These are phyloP conservation scores for Spheniscus mendiculus DNA, from an alignment of 2,113 vertebrate genomes.

Conservation along the genomic window DNA sequence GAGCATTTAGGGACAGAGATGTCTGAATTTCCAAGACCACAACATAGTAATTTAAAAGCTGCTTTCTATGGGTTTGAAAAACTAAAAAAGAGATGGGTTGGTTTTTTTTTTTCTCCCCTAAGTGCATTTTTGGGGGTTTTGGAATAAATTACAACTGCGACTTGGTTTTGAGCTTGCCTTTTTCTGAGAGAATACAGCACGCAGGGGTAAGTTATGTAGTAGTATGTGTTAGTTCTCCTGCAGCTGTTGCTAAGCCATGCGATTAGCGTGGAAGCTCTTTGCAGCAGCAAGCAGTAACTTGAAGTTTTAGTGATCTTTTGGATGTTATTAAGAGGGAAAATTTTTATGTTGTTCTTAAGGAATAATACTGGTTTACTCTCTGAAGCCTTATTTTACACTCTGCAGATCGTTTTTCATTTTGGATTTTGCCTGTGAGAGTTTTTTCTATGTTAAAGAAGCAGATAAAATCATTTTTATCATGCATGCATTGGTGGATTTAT, in stretches of 20 bases:
- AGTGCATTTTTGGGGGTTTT: background rate
- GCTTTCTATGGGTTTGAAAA: background rate
- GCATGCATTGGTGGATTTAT: constrained; percentile 21
- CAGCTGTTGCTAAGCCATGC: constrained; percentile 55
- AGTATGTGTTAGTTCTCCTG: constrained; percentile 6
- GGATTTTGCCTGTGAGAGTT: background rate
- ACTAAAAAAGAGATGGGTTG: background rate
- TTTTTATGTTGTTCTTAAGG: constrained; percentile 35
- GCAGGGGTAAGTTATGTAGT: background rate
- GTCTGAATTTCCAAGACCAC: background rate
- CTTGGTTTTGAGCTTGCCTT: constrained; percentile 14
- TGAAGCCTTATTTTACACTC: constrained; percentile 25
- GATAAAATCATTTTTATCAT: constrained; percentile 35
- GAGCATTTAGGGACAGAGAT: background rate
- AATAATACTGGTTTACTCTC: constrained; percentile 46
- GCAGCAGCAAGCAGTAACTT: constrained; percentile 62
- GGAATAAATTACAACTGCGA: background rate
- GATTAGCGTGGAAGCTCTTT: constrained; percentile 42
- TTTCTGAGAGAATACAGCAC: background rate
- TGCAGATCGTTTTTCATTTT: background rate
- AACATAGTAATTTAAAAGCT: background rate
- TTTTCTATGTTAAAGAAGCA: background rate
- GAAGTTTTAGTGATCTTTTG: constrained; percentile 56
- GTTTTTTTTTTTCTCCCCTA: background rate
- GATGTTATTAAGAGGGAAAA: constrained; percentile 42